phyloP scores from a whole-genome alignment of 2,888 invertebrate species.

The Cartodere bifasciata region DNA sequence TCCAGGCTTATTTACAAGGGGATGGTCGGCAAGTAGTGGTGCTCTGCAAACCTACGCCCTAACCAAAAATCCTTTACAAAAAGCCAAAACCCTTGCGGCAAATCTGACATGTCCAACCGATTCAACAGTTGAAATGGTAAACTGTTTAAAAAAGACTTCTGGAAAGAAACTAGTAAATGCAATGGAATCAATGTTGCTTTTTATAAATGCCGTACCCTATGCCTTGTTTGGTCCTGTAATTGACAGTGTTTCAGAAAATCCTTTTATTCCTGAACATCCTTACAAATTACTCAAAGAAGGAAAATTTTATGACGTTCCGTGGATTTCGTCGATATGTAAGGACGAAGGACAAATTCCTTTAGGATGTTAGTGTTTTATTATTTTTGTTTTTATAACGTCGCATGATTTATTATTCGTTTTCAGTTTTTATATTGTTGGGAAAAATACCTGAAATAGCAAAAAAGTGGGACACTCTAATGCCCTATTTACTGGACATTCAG shows the following conservation, averaged over 20 bases:
- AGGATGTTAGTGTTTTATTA: slow-evolving; percentile 37
- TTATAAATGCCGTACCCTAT: slow-evolving; percentile 36
- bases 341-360: slow-evolving; percentile 62
- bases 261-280: slow-evolving; percentile 54
- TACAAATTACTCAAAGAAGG: slow-evolving; percentile 46
- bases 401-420: slow-evolving; percentile 8
- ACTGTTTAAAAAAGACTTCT: slow-evolving; percentile 50
- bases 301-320: slow-evolving; percentile 50
- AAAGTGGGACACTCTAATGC: slow-evolving; percentile 24
- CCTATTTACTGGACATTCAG: slow-evolving; percentile 22
- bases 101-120: slow-evolving; percentile 47
- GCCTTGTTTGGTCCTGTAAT: slow-evolving; percentile 26
- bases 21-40: slow-evolving; percentile 57
- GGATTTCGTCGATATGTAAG: slow-evolving; percentile 53
- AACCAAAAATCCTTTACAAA: slow-evolving; percentile 41
- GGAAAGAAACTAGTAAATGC: slow-evolving; percentile 44
- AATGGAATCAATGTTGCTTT: slow-evolving; percentile 41
- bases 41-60: slow-evolving; percentile 45
- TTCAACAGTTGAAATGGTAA: slow-evolving; percentile 42
- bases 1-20: slow-evolving; percentile 43
- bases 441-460: slow-evolving; percentile 31
- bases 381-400: slow-evolving; percentile 3
- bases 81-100: slow-evolving; percentile 45
- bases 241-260: slow-evolving; percentile 35
- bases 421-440: slow-evolving; percentile 17